Evolutionary conservation across 2,797 vertebrate genomes (phyloP), one percentile per base, ranked within the genome.

Genomic region (Molossus molossus): DNA sequence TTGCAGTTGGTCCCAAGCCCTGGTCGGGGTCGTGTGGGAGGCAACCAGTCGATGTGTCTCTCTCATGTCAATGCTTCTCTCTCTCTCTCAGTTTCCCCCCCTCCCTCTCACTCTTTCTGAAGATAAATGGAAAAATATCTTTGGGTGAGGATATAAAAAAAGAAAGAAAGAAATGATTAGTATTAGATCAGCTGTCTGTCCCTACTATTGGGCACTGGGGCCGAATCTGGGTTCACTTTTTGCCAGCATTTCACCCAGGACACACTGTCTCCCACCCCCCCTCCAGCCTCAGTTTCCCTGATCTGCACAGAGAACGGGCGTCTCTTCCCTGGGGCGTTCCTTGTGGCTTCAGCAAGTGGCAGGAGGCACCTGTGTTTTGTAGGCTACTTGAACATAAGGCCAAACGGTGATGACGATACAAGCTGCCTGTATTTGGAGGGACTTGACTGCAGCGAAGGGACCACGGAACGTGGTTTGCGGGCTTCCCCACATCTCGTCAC

Each of bases 401-500:
- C 20, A 29, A 40, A 27, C n/a, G 13, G 14, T 3, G 15, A 27
- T 12, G 33, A 18, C 0, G 6, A 33, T 13, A 4, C 27, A 29
- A 53, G 9, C 8, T 10, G 2, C 33, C 67, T 1, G 7, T 29
- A 33, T n/a, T 33, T 13, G 11, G 10, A 17, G 48, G 13, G 27
- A 23, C 12, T 57, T 12, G 15, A 11, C 9, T 9, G 0, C 1
- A 10, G 50, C 2, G 1, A 5, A 0, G 53, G 27, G 25, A 10
- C 3, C 3, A 0, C 3, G 10, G 11, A 3, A 0, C 10, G 6
- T 21, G 62, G 27, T 53, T 23, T 60, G 5, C n/a, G 18, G 60
- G 7, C 25, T 2, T 84, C 57, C 1, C 17, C 8, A 1, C 37
- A 0, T 3, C 9, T 0, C 12, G 10, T 75, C 23, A 1, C 15